Conservation (phyloP, 2,113 vertebrate genomes). For the Numida meleagris region DNA sequence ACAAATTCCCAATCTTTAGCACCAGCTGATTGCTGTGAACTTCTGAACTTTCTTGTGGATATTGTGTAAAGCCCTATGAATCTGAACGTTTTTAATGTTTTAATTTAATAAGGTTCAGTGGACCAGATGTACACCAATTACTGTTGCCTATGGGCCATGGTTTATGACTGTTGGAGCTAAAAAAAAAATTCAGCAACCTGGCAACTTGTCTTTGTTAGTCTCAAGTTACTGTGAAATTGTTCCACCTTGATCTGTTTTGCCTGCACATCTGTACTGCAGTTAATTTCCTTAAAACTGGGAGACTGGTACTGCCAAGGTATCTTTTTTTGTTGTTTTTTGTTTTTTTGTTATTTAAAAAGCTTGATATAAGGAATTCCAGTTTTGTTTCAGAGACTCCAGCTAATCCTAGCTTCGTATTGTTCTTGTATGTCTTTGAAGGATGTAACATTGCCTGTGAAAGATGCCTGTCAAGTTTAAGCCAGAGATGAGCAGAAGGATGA, state of each 20-base stretch:
- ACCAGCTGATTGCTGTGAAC: constrained; percentile 14
- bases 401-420: neutral
- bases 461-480: neutral
- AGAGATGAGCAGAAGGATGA: neutral
- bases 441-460: neutral
- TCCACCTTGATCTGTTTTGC: constrained; percentile 21
- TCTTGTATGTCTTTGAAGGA: neutral
- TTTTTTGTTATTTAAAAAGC: neutral
- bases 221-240: constrained; percentile 35
- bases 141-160: constrained; percentile 38
- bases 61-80: constrained; percentile 28
- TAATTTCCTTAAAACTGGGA: constrained; percentile 38
- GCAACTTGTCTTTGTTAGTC: constrained; percentile 46
- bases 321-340: neutral
- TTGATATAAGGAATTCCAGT: neutral
- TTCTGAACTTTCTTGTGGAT: constrained; percentile 6
- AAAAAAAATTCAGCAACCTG: constrained; percentile 38
- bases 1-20: neutral
- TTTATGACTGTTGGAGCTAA: constrained; percentile 39
- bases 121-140: constrained; percentile 63
- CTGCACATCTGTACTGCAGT: neutral
- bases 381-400: neutral
- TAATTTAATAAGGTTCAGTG: constrained; percentile 47
- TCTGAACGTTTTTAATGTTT: constrained; percentile 45
- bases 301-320: neutral